Conservation (phyloP, 1,140 invertebrate species). For the Colletes latitarsis region DNA sequence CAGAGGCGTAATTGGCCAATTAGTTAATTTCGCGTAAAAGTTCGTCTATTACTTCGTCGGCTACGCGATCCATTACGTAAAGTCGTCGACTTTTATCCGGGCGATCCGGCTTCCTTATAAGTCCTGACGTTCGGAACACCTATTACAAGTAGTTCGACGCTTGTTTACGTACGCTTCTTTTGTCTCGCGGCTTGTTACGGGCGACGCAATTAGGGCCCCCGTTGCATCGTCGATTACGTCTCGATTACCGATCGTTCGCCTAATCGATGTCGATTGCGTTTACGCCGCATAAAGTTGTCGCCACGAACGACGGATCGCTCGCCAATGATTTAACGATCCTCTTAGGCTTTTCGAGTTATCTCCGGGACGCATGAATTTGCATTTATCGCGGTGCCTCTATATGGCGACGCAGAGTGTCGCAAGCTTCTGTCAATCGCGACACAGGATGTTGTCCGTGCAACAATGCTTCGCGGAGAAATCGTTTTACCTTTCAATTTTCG, state of each 20-base stretch:
- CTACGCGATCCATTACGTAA: slow-evolving; percentile 47
- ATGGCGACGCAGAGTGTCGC: slow-evolving; percentile 17
- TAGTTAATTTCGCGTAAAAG: slow-evolving; percentile 72
- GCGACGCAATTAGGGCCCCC: background rate
- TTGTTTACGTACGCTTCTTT: slow-evolving; percentile 5
- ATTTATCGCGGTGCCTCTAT: slow-evolving; percentile 10
- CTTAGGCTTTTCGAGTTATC: background rate
- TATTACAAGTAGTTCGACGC: slow-evolving; percentile 11
- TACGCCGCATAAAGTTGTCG: background rate
- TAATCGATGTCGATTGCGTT: slow-evolving; percentile 19
- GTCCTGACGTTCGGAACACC: slow-evolving; percentile 2
- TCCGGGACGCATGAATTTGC: slow-evolving; percentile 13
- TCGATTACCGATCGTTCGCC: background rate
- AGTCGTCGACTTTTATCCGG: slow-evolving; percentile 7
- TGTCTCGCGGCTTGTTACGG: slow-evolving; percentile 8
- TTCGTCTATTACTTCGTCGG: slow-evolving; percentile 33
- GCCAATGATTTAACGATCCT: slow-evolving; percentile 8
- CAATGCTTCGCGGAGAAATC: background rate
- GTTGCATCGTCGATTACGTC: background rate
- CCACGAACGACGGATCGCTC: background rate
- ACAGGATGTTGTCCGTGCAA: background rate
- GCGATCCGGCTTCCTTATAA: slow-evolving; percentile 45
- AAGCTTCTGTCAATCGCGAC: slow-evolving; percentile 33
- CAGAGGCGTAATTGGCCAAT: slow-evolving; percentile 70
- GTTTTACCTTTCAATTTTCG: background rate